These are phyloP conservation scores for Epirrhoe alternata DNA, from an alignment of 2,888 invertebrate genomes.

Conservation along the genomic window DNA sequence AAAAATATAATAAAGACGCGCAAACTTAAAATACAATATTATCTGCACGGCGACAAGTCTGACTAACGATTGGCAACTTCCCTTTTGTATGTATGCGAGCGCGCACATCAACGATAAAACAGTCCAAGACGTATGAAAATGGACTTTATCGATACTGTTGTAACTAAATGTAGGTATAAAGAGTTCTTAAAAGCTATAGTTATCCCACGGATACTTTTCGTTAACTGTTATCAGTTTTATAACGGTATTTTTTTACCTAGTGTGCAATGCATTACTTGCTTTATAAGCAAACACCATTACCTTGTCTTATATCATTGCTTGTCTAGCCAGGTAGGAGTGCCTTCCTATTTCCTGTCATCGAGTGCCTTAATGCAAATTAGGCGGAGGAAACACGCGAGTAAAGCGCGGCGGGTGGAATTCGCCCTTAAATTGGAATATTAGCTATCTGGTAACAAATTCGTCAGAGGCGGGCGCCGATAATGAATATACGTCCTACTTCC, in stretches of 20 bases:
- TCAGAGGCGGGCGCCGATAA: slow-evolving; percentile 64
- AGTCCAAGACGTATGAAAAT: too few species aligned
- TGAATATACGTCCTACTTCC: slow-evolving; percentile 58
- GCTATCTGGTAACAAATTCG: slow-evolving; percentile 70
- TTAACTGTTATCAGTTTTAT: neutral
- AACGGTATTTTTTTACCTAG: neutral
- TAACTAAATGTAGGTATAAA: too few species aligned
- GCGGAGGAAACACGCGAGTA: slow-evolving; percentile 22
- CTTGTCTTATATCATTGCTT: slow-evolving; percentile 19
- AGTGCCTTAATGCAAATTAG: slow-evolving; percentile 31
- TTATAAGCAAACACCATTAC: slow-evolving; percentile 6
- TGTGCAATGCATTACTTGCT: neutral
- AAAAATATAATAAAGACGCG: too few species aligned
- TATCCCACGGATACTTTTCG: too few species aligned
- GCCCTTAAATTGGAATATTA: slow-evolving; percentile 68
- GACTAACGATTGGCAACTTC: too few species aligned
- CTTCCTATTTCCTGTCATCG: slow-evolving; percentile 23
- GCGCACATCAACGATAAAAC: too few species aligned
- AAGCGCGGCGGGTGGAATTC: slow-evolving; percentile 30
- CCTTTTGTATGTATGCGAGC: too few species aligned
- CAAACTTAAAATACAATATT: too few species aligned
- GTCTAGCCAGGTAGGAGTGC: slow-evolving; percentile 14
- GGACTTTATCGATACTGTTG: too few species aligned
- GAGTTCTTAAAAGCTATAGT: too few species aligned
- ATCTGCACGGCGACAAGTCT: too few species aligned